phyloP scores from a whole-genome alignment of 2,888 invertebrate species.

The Ferrisia virgata region DNA sequence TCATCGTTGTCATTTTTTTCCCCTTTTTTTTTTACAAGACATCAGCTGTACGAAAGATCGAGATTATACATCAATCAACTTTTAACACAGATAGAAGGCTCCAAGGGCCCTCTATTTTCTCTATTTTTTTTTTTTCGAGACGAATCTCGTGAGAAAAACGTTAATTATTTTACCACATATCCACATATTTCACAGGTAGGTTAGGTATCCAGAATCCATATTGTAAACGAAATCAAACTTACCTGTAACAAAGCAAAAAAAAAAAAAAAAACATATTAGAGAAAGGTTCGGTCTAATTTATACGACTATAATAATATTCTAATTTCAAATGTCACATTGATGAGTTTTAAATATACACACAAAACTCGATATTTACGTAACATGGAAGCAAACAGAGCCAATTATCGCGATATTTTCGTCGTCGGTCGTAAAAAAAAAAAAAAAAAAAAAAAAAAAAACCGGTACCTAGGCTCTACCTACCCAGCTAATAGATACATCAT shows the following conservation, averaged over 20 bases:
- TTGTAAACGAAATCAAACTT: not conserved
- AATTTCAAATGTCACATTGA: not conserved
- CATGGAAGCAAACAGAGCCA: not conserved
- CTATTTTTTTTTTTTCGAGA: not conserved
- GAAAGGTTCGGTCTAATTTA: not conserved
- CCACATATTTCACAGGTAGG: not conserved
- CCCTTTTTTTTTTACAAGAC: too few species aligned
- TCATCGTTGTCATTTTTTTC: too few species aligned
- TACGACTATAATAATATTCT: not conserved
- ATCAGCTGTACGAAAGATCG: too few species aligned
- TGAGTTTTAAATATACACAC: not conserved
- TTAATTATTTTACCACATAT: not conserved
- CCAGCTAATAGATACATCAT: too few species aligned
- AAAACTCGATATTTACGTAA: constrained; percentile 14
- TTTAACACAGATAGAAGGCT: too few species aligned
- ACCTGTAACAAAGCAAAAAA: constrained; percentile 17
- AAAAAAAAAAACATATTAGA: not conserved
- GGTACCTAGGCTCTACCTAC: too few species aligned
- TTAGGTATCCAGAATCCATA: not conserved
- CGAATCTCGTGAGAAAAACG: not conserved
- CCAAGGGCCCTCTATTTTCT: too few species aligned
- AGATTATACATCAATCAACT: too few species aligned
- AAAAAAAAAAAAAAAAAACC: not conserved
- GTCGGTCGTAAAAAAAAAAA: too few species aligned
- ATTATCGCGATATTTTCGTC: not conserved